Evolutionary conservation across 2,888 invertebrate species (phyloP), one percentile per base, ranked within the genome.

Genomic region (Xestoiulus laeticollis): DNA sequence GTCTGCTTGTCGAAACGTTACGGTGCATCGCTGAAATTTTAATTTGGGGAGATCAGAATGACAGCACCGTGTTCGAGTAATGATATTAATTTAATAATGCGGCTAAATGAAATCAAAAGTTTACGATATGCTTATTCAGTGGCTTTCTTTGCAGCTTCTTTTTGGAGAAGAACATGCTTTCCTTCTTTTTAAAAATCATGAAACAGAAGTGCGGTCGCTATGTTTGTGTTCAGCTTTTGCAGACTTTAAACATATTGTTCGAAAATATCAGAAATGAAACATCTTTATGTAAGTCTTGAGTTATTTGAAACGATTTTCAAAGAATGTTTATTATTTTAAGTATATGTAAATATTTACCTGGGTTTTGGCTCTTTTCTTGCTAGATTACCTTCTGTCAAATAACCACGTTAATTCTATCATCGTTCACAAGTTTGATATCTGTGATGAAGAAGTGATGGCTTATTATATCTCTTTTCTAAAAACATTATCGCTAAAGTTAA

Each of bases 31-130:
- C 99, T 6, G 99, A 99, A 93, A 99, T 99, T 91, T 93, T 99
- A 59, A 99, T 99, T 92, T 99, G 99, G 99, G 99, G 99, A 85
- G 99, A 99, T 93, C 99, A 99, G 93, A 99, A 99, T 94, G 99
- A 99, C 92, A 98, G 98, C 91, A 96, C 98, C 88, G 99, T 99
- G 44, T 99, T 99, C 93, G 99, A 99, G 99, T 99, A 94, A 95
- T 26, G 44, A 33, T 38, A 12, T n/a, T 38, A 12, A 14, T 22
- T 38, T 26, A 33, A 16, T 43, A 12, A 33, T 85, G 10, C 38
- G 16, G 16, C 16, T 26, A 38, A 33, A 43, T 38, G 33, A 6
- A 2, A 4, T 4, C 22, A n/a, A n/a, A n/a, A 83, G 33, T 30
- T 8, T 14, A 48, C 16, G 16, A 19, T 14, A 14, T 48, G 48